Evolutionary conservation across 2,797 vertebrate genomes (phyloP).

Genomic region (Tadarida brasiliensis): DNA sequence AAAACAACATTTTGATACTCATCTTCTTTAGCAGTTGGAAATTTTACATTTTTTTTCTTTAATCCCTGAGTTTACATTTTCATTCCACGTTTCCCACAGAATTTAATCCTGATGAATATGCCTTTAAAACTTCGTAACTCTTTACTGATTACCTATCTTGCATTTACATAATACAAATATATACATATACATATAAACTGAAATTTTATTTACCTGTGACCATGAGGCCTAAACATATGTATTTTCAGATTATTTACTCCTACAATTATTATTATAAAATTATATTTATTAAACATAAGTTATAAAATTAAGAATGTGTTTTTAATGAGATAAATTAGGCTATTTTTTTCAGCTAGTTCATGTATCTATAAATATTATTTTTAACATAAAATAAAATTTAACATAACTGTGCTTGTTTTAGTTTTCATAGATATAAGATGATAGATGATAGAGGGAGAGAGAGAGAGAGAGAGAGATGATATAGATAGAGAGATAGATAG

Average conservation of each 20-base stretch:
- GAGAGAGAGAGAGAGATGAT: too few relatives aligned
- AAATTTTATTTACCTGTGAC: neutral
- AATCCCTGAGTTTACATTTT: neutral
- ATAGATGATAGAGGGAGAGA: too few relatives aligned
- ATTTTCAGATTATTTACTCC: neutral
- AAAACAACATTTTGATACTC: neutral
- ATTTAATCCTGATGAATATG: slow-evolving; percentile 8
- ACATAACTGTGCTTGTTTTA: neutral
- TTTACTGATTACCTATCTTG: neutral
- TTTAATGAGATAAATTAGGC: neutral
- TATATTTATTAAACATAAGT: neutral
- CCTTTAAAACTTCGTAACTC: neutral
- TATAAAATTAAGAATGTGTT: neutral
- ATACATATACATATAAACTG: neutral
- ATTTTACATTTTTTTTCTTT: neutral
- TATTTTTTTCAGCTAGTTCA: neutral
- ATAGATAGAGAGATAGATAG: too few relatives aligned
- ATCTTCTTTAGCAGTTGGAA: neutral
- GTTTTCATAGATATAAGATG: neutral
- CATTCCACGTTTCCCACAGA: neutral
- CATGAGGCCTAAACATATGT: neutral
- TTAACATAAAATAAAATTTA: neutral
- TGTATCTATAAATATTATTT: neutral
- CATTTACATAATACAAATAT: too few relatives aligned
- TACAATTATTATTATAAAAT: neutral